Evolutionary conservation across 2,888 invertebrate genomes (phyloP), one percentile per base, ranked within the genome.

Genomic region (Diaprepes abbreviatus): DNA sequence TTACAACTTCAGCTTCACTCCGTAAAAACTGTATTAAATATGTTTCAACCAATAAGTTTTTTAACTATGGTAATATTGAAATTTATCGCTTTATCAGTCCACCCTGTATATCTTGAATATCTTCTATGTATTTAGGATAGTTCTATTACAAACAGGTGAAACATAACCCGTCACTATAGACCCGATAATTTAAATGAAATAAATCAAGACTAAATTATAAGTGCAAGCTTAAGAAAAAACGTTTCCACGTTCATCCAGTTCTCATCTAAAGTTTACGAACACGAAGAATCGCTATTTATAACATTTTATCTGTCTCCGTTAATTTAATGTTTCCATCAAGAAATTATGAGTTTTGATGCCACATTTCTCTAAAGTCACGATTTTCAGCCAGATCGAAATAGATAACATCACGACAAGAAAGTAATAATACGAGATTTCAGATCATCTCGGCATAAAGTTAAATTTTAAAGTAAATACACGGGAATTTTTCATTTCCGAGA

Each of bases 241-340:
- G 54, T 54, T 54, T 54, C 35, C 35, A 17, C 35, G 35, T 31
- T 54, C 33, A 35, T 31, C 52, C 17, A 36, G 48, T 50, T 36
- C 33, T 17, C 55, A 38, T 55, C 35, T 55, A 5, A 21, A 38
- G 5, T 35, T 19, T 38, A 55, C 21, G 14, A 35, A 36, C 55
- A 35, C 24, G 24, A n/a, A 14, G 9, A 55, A 14, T 55, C 21
- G 21, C 36, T 55, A 55, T 55, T 55, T 55, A 55, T 55, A 55
- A 55, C 36, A 24, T 55, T 55, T 55, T 55, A 55, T 36, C 36
- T 55, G 55, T 36, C 24, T 55, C 21, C 38, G 36, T 38, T 55
- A 55, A 55, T 55, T 55, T 38, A 55, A 55, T 55, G 55, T 55
- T 55, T 55, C 55, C 38, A 55, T 55, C 55, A 55, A 55, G 55